These are phyloP conservation scores for Pampus argenteus DNA, from an alignment of 2,797 vertebrate genomes.

Conservation along the genomic window DNA sequence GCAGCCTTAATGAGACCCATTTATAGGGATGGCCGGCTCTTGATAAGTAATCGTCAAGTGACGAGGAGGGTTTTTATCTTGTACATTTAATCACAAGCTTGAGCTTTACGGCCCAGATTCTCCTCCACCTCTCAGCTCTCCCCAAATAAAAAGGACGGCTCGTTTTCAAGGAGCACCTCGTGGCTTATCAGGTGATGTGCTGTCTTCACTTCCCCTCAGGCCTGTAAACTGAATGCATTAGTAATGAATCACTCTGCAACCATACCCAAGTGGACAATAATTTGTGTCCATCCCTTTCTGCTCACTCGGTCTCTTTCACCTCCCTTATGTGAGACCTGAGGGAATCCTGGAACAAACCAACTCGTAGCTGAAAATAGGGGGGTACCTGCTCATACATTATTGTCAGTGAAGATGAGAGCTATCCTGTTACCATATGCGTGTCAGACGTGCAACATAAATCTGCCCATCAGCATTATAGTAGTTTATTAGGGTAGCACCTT, in stretches of 20 bases:
- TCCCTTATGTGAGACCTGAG: slow-evolving; percentile 33
- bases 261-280: slow-evolving; percentile 68
- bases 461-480: slow-evolving; percentile 66
- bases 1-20: slow-evolving; percentile 47
- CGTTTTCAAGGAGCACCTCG: slow-evolving; percentile 59
- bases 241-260: slow-evolving; percentile 65
- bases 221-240: slow-evolving; percentile 64
- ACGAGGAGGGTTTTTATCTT: slow-evolving; percentile 59
- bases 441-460: slow-evolving; percentile 53
- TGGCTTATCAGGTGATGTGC: slow-evolving; percentile 65
- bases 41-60: slow-evolving; percentile 65
- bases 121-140: slow-evolving; percentile 26
- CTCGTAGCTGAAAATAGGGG: slow-evolving; percentile 8
- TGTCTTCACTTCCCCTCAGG: slow-evolving; percentile 60
- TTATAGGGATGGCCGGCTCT: slow-evolving; percentile 35
- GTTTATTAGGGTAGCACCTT: slow-evolving; percentile 52
- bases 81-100: slow-evolving; percentile 68
- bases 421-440: slow-evolving; percentile 44
- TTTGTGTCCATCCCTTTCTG: slow-evolving; percentile 61
- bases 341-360: slow-evolving; percentile 44
- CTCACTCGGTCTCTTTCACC: slow-evolving; percentile 29
- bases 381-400: slow-evolving; percentile 9
- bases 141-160: slow-evolving; percentile 60
- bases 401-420: slow-evolving; percentile 34
- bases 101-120: slow-evolving; percentile 44